Base-by-base conservation (phyloP, 2,113 vertebrate genomes). In the Crotophaga sulcirostris region DNA sequence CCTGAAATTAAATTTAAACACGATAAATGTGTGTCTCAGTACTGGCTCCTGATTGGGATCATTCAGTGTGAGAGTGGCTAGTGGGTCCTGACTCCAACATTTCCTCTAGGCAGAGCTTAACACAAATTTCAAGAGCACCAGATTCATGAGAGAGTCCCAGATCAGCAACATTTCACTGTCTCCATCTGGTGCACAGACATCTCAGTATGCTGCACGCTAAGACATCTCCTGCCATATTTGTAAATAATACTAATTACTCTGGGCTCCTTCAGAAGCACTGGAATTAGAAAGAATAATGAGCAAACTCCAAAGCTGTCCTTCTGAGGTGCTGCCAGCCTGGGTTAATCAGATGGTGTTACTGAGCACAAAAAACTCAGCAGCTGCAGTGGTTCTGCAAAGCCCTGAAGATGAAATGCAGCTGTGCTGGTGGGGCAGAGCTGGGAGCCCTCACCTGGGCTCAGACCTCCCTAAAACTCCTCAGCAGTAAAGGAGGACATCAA, bases 231-330 rank as follows among this genome's bases (percentile, higher is more conserved):
- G 68, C 33, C 44, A 16, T 88, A 73, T 93, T 85, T 92, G 60
- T 87, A 69, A 94, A 81, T 47, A 88, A 63, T 45, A 4, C 40
- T 62, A 75, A 92, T 89, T 87, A 56, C 47, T 66, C 38, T 16
- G 25, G 80, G 60, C 58, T 94, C 74, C 78, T 66, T 94, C 80
- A 76, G 78, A 94, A 90, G 66, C 62, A 33, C 58, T 73, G 58
- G 51, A 76, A 68, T 87, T 66, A 44, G 47, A 81, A 4, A 23
- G 20, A 74, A 80, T 86, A 54, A 62, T 18, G 29, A 92, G 49
- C 8, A 67, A 77, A 28, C 23, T 44, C 36, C 31, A n/a, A 33
- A 90, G 19, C 14, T 87, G 9, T 52, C 18, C 14, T 77, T 72
- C 58, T 69, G 73, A 73, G 38, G 21, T 49, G 15, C 52, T 86